Evolutionary conservation across 2,797 vertebrate species (phyloP).

Genomic region (Pangasius larnaudii): DNA sequence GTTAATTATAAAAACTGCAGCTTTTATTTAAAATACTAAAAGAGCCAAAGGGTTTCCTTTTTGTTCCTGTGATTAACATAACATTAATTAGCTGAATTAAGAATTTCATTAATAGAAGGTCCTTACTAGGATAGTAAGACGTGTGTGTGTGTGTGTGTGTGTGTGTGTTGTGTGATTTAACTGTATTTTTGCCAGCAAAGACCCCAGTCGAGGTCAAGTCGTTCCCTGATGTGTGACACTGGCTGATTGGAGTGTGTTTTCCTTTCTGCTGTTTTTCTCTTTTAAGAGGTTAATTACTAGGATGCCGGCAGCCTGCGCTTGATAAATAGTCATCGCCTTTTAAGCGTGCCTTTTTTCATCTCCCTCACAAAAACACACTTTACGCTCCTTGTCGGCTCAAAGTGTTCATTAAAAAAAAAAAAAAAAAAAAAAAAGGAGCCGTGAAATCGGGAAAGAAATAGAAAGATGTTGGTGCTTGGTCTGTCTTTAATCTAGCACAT

Average conservation of each 20-base stretch:
- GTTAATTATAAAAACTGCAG: background rate
- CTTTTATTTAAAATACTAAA: background rate
- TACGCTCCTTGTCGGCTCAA: background rate
- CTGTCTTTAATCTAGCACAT: constrained; percentile 20
- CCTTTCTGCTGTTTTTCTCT: constrained; percentile 35
- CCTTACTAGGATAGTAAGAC: background rate
- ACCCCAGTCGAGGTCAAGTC: background rate
- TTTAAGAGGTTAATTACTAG: constrained; percentile 51
- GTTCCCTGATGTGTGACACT: background rate
- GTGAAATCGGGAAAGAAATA: background rate
- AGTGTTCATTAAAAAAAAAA: background rate
- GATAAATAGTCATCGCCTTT: constrained; percentile 39
- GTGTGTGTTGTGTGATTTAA: no score
- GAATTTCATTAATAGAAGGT: background rate
- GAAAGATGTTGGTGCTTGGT: background rate
- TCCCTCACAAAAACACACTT: constrained; percentile 7
- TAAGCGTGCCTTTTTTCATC: constrained; percentile 11
- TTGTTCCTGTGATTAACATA: no score
- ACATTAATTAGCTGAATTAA: background rate
- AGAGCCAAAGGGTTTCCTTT: background rate
- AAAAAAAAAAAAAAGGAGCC: background rate
- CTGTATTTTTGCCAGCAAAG: background rate
- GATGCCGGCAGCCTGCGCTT: background rate
- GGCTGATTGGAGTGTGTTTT: constrained; percentile 45
- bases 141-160: background rate